phyloP scores from a whole-genome alignment of 2,888 invertebrate genomes.

The Chironomus tentans region DNA sequence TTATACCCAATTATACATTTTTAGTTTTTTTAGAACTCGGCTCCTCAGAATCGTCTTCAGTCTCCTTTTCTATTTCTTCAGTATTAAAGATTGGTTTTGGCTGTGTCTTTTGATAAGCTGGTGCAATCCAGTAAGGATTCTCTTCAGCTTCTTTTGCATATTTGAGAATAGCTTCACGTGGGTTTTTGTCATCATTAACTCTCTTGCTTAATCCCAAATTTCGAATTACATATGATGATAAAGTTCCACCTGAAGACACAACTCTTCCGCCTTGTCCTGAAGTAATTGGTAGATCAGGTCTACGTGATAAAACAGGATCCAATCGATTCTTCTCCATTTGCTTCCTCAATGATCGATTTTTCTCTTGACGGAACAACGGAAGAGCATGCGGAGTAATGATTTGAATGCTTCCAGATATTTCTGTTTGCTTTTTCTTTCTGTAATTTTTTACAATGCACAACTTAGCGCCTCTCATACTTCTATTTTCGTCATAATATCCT shows the following conservation, averaged over 20 bases:
- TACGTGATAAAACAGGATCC: constrained; percentile 71
- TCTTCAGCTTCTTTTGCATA: constrained; percentile 92
- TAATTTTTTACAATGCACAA: constrained; percentile 76
- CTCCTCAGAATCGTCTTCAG: constrained; percentile 19
- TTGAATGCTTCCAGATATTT: constrained; percentile 81
- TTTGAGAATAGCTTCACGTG: constrained; percentile 87
- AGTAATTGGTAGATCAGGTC: constrained; percentile 80
- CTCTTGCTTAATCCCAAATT: constrained; percentile 89
- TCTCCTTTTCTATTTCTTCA: constrained; percentile 33
- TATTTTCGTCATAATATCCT: constrained; percentile 81
- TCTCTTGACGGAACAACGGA: constrained; percentile 88
- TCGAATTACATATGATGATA: constrained; percentile 92
- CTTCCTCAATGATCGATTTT: constrained; percentile 78
- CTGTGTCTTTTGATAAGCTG: constrained; percentile 83
- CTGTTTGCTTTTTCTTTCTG: constrained; percentile 69
- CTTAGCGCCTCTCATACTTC: constrained; percentile 83
- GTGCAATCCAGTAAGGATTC: constrained; percentile 94
- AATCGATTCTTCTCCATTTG: constrained; percentile 84
- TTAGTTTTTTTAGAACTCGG: constrained; percentile 29
- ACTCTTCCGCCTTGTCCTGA: constrained; percentile 89
- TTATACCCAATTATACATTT: neutral
- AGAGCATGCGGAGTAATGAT: constrained; percentile 94
- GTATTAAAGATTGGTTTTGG: constrained; percentile 71
- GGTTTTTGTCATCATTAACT: constrained; percentile 91
- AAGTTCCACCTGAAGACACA: constrained; percentile 87